Evolutionary conservation across 2,797 vertebrate genomes (phyloP).

Genomic region (Dermochelys coriacea): DNA sequence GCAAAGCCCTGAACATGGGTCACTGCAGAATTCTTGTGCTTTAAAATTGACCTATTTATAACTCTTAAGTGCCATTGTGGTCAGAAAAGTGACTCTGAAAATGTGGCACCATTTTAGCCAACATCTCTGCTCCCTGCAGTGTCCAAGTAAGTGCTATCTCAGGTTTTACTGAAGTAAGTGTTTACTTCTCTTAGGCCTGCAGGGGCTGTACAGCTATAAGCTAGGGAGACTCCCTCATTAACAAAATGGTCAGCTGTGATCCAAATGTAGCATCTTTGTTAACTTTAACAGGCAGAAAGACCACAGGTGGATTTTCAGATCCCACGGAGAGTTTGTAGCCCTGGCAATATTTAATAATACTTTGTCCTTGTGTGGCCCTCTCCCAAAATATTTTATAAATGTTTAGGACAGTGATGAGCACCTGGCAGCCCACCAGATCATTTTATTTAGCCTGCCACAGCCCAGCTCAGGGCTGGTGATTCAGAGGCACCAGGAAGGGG

Average conservation of each 20-base stretch:
- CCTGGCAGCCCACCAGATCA: neutral
- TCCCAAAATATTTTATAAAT: neutral
- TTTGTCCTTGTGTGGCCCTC: neutral
- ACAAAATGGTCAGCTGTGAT: neutral
- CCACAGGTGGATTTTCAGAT: neutral
- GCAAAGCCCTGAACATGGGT: neutral
- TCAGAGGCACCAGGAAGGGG: neutral
- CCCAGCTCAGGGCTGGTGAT: neutral
- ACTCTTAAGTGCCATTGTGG: neutral
- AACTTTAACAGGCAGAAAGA: neutral
- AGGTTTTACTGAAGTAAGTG: neutral
- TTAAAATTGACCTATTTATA: neutral
- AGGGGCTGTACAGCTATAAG: neutral
- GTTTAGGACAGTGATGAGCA: neutral
- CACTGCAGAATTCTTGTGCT: neutral
- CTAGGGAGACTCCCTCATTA: neutral
- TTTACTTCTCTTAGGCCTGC: neutral
- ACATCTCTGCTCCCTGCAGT: neutral
- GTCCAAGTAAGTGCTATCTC: neutral
- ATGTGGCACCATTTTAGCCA: accelerated
- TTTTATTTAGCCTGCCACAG: neutral
- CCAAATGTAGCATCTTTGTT: neutral
- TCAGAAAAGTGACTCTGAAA: neutral
- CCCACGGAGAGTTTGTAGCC: neutral
- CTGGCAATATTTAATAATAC: neutral